These are phyloP conservation scores for Neopelma chrysocephalum DNA, from an alignment of 2,797 vertebrate species.

Conservation along the genomic window DNA sequence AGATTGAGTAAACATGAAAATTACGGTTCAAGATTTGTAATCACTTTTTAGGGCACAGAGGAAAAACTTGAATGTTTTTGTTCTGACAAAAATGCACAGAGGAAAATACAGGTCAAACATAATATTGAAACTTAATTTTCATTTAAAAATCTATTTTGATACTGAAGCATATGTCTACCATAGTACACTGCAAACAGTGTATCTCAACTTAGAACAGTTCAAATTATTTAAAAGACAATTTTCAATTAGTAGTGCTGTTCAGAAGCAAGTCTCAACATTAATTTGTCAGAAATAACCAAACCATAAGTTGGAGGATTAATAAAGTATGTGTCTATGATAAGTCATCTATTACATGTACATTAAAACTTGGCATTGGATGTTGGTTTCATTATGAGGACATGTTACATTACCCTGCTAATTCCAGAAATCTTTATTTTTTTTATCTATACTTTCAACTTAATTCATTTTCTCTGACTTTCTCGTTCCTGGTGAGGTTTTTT, in stretches of 20 bases:
- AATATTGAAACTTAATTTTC: not conserved
- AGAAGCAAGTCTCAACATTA: not conserved
- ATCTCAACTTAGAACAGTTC: not conserved
- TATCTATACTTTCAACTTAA: not conserved
- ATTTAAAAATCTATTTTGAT: not conserved
- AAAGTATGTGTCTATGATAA: not conserved
- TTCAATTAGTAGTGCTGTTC: not conserved
- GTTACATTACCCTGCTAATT: not conserved
- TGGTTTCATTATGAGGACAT: not conserved
- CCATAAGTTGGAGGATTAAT: not conserved
- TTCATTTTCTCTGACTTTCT: not conserved
- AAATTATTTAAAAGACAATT: not conserved
- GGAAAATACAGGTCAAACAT: not conserved
- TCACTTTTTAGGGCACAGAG: not conserved
- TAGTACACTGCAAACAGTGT: not conserved
- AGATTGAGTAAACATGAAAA: not conserved
- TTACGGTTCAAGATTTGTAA: not conserved
- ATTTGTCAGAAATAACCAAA: not conserved
- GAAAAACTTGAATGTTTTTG: not conserved
- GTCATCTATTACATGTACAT: not conserved
- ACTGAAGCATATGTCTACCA: not conserved
- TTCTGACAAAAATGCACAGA: not conserved
- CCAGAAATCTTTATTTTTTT: not conserved
- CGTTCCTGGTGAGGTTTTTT: not conserved
- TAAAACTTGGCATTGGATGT: not conserved